These are phyloP conservation scores for Cichlasoma orientale DNA, from an alignment of 2,797 vertebrate species.

Conservation along the genomic window DNA sequence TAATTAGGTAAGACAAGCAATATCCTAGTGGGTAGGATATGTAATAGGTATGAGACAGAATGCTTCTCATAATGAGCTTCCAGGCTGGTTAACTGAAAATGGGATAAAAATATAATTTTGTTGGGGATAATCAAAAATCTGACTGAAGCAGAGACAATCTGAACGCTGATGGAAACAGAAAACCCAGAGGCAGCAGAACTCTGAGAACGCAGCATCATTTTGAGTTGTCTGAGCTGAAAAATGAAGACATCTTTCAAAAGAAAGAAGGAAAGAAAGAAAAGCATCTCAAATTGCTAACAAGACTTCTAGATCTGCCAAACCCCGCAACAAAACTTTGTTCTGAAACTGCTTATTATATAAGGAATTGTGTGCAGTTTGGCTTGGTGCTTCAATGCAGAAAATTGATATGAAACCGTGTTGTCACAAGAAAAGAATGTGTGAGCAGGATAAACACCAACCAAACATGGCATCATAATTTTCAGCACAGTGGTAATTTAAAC, in stretches of 20 bases:
- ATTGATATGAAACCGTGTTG: not conserved
- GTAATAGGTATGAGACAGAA: not conserved
- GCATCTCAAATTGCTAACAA: not conserved
- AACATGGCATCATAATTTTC: not conserved
- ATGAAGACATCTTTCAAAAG: conserved; percentile 18
- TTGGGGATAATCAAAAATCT: not conserved
- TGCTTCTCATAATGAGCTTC: conserved; percentile 3
- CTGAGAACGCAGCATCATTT: conserved; percentile 7
- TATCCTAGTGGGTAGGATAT: not conserved
- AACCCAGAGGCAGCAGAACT: not conserved
- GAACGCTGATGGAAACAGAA: conserved; percentile 1
- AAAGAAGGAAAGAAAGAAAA: not conserved
- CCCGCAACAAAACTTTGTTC: not conserved
- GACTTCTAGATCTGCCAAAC: conserved; percentile 2
- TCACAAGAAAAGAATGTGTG: not conserved
- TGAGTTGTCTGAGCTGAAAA: not conserved
- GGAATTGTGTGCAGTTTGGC: not conserved
- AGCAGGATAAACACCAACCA: not conserved
- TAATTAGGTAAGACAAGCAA: not conserved
- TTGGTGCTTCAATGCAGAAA: not conserved
- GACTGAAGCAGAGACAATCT: not conserved
- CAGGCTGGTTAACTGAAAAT: not conserved
- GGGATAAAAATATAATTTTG: not conserved
- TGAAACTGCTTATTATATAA: not conserved
- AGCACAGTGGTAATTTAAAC: not conserved